These are phyloP conservation scores for Aphyosemion australe DNA, from an alignment of 2,113 vertebrate species.

Conservation along the genomic window DNA sequence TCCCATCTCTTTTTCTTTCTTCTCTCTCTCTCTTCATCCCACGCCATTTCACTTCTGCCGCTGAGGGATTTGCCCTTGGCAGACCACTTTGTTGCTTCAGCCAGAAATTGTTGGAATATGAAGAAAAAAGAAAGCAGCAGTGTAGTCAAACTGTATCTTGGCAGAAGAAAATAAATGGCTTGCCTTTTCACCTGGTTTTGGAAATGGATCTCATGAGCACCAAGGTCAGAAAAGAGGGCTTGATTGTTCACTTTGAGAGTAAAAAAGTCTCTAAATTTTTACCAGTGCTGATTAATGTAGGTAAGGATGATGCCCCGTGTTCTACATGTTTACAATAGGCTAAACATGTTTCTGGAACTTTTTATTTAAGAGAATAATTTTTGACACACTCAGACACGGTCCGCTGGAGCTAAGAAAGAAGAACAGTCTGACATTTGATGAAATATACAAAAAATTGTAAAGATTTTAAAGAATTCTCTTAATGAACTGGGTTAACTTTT, in stretches of 20 bases:
- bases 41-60: conserved; percentile 11
- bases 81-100: conserved; percentile 27
- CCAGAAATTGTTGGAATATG: conserved; percentile 6
- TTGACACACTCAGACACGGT: too few relatives aligned
- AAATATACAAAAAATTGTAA: too few relatives aligned
- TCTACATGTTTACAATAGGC: too few relatives aligned
- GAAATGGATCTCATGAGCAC: conserved; percentile 25
- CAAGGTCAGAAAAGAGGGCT: conserved; percentile 37
- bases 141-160: conserved; percentile 21
- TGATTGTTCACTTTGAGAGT: conserved; percentile 9
- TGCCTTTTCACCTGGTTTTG: conserved; percentile 24
- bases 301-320: too few relatives aligned
- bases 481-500: too few relatives aligned
- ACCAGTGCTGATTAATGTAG: too few relatives aligned
- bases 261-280: background rate
- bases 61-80: conserved; percentile 37
- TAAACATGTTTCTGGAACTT: too few relatives aligned
- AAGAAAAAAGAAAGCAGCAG: conserved; percentile 15
- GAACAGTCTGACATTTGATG: too few relatives aligned
- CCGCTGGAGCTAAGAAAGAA: too few relatives aligned
- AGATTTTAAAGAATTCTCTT: too few relatives aligned
- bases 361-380: too few relatives aligned
- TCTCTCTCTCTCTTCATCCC: conserved; percentile 23
- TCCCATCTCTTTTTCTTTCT: conserved; percentile 10
- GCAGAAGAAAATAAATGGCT: conserved; percentile 16